These are phyloP conservation scores for Belonocnema kinseyi DNA, from an alignment of 1,140 invertebrate genomes.

Conservation along the genomic window DNA sequence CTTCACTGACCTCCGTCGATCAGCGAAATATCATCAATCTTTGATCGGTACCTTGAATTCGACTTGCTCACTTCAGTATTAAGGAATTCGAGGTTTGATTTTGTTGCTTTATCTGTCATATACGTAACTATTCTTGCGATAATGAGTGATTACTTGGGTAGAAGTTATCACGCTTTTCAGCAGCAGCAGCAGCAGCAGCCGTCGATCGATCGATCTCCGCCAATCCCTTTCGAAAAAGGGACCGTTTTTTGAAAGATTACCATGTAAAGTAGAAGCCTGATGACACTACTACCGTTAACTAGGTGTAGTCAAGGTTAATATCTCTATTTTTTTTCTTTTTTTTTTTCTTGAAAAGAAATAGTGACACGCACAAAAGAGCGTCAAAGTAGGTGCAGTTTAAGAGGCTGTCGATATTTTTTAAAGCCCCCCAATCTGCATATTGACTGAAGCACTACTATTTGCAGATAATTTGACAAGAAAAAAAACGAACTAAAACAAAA, in stretches of 20 bases:
- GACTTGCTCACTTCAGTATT: conserved; percentile 76
- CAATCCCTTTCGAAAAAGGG: not conserved
- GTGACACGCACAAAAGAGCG: not conserved
- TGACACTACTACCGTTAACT: not conserved
- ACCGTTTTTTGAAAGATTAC: conserved; percentile 10
- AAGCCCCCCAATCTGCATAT: conserved; percentile 20
- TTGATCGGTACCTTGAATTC: conserved; percentile 73
- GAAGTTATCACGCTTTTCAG: conserved; percentile 70
- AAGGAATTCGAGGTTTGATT: conserved; percentile 76
- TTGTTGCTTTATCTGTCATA: conserved; percentile 76
- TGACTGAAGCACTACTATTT: conserved; percentile 24
- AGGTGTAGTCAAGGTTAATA: not conserved
- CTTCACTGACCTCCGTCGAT: conserved; percentile 74
- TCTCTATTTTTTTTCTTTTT: no score
- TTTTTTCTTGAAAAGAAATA: not conserved
- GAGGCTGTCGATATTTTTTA: conserved; percentile 19
- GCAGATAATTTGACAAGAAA: not conserved
- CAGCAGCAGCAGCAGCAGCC: conserved; percentile 30
- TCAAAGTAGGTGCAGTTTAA: conserved; percentile 7
- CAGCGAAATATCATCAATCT: conserved; percentile 66
- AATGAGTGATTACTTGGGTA: conserved; percentile 65
- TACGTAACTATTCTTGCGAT: conserved; percentile 73
- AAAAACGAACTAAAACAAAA: not conserved
- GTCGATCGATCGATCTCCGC: conserved; percentile 34
- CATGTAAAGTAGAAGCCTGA: conserved; percentile 15